phyloP scores from a whole-genome alignment of 2,797 vertebrate species.

The Rhinoraja longicauda region DNA sequence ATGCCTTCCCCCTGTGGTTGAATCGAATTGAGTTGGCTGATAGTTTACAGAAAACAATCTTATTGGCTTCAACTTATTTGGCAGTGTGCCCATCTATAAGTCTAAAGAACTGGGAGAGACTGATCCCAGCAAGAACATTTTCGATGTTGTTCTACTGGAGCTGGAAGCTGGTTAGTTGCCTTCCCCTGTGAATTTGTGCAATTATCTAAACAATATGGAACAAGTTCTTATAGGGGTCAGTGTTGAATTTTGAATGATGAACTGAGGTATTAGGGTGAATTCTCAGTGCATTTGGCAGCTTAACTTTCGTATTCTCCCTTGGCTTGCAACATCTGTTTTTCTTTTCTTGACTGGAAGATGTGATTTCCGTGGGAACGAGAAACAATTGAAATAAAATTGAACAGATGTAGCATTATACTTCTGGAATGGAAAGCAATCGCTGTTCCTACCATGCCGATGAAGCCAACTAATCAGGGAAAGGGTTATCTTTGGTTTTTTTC shows the following conservation, averaged over 20 bases:
- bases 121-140: neutral
- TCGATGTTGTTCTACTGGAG: neutral
- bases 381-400: conserved; percentile 43
- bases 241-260: neutral
- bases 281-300: neutral
- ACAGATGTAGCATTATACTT: conserved; percentile 43
- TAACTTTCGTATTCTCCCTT: conserved; percentile 43
- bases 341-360: conserved; percentile 41
- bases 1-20: neutral
- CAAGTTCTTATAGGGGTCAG: neutral
- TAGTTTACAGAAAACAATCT: neutral
- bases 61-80: neutral
- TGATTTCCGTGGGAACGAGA: conserved; percentile 44
- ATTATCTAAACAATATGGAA: neutral
- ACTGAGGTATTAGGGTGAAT: neutral
- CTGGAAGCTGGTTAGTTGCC: neutral
- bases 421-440: neutral
- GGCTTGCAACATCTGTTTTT: conserved; percentile 43
- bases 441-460: neutral
- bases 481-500: neutral
- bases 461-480: conserved; percentile 1
- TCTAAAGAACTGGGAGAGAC: neutral
- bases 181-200: neutral
- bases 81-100: neutral
- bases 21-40: neutral